Conservation (phyloP, 35 echinoderm and acorn worm genomes). For the Nesometra sesokonis region DNA sequence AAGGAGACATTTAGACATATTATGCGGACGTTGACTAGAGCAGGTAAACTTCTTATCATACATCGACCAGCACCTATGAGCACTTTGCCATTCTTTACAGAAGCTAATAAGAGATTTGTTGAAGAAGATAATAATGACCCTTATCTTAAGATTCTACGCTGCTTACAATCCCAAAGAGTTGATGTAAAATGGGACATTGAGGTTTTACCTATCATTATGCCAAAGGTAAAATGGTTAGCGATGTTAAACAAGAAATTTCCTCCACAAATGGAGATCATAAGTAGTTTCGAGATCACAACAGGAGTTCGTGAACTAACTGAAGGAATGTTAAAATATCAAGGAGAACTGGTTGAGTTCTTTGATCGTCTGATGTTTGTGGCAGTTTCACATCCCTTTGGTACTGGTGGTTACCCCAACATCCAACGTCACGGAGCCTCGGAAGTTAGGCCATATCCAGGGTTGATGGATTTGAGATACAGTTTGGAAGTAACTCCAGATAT, state of each 20-base stretch:
- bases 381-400: slow-evolving; percentile 56
- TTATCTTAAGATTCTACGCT: slow-evolving; percentile 67
- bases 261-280: slow-evolving; percentile 82
- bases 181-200: slow-evolving; percentile 94
- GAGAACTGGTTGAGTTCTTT: slow-evolving; percentile 92
- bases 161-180: slow-evolving; percentile 56
- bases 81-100: slow-evolving; percentile 74
- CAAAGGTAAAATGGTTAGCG: slow-evolving; percentile 91
- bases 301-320: slow-evolving; percentile 87
- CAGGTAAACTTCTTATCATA: slow-evolving; percentile 67
- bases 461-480: slow-evolving; percentile 62
- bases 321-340: slow-evolving; percentile 95
- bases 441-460: slow-evolving; percentile 61
- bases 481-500: slow-evolving; percentile 86
- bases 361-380: slow-evolving; percentile 83
- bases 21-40: slow-evolving; percentile 44
- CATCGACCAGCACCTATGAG: slow-evolving; percentile 89
- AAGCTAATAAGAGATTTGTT: slow-evolving; percentile 47
- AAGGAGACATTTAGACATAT: slow-evolving; percentile 62
- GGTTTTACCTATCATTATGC: slow-evolving; percentile 79
- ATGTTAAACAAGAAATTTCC: slow-evolving; percentile 88
- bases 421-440: slow-evolving; percentile 64
- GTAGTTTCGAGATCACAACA: slow-evolving; percentile 46
- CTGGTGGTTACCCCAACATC: slow-evolving; percentile 82
- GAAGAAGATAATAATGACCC: slow-evolving; percentile 80